These are phyloP conservation scores for Prosapia bicincta DNA, from an alignment of 2,888 invertebrate genomes.

Conservation along the genomic window DNA sequence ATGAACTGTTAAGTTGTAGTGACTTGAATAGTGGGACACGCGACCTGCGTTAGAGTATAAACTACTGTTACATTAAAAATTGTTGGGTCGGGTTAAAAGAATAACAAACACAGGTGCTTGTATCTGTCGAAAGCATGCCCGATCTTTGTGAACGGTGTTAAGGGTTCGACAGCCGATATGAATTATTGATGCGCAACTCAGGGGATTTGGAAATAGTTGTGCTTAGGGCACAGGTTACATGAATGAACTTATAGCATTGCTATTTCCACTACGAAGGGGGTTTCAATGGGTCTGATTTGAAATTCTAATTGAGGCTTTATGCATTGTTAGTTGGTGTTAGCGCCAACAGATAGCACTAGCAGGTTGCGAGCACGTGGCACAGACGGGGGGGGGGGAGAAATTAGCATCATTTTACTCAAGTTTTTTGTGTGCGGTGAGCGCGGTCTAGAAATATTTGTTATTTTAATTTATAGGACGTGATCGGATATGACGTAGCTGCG, in stretches of 20 bases:
- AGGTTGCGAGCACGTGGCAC: slow-evolving; percentile 12
- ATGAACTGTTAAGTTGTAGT: too few species aligned
- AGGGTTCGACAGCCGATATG: slow-evolving; percentile 21
- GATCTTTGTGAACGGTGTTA: neutral
- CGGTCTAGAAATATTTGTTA: slow-evolving; percentile 21
- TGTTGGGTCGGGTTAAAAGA: too few species aligned
- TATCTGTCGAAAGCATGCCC: neutral
- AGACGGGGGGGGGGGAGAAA: slow-evolving; percentile 11
- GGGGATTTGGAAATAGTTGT: slow-evolving; percentile 19
- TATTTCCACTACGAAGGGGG: slow-evolving; percentile 8
- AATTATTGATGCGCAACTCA: slow-evolving; percentile 27
- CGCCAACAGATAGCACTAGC: neutral
- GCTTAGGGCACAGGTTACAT: slow-evolving; percentile 17
- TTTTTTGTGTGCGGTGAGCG: slow-evolving; percentile 21
- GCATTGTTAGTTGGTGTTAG: neutral
- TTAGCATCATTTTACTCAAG: slow-evolving; percentile 27
- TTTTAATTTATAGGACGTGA: slow-evolving; percentile 6
- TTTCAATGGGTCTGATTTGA: slow-evolving; percentile 37
- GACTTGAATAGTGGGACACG: too few species aligned
- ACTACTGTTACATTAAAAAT: too few species aligned
- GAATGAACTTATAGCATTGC: slow-evolving; percentile 2
- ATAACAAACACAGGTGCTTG: neutral
- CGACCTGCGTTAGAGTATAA: too few species aligned
- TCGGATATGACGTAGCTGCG: neutral
- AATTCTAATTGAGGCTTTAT: slow-evolving; percentile 36